Base-by-base conservation (phyloP, 2,888 invertebrate species). In the Dinocampus coccinellae region DNA sequence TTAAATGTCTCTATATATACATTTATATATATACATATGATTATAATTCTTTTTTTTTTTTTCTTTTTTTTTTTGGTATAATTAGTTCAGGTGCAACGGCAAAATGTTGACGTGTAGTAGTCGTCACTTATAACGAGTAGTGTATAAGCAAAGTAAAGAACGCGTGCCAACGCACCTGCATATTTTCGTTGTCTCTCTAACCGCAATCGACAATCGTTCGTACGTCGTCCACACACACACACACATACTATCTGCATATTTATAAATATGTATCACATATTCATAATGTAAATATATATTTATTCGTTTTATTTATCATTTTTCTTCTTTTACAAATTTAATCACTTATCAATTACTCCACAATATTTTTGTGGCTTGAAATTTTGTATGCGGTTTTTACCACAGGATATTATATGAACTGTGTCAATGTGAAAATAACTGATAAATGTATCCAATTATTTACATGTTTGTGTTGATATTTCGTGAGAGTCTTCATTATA, bases 151-250 rank as follows among this genome's bases (percentile, higher is more conserved):
- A 20, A 47, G 47, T 16, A n/a, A 4, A 47, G 20, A 47, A 78
- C 80, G 81, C 81, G 81, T 81, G 81, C 81, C 77, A 71, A 55
- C 55, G 79, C 78, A 70, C 73, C 73, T 80, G 82, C 82, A 81
- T 81, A 80, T 81, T 26, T 55, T 3, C 20, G 57, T 33, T 2
- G 81, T 81, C 81, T 66, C 70, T 47, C 47, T 47, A 47, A 47
- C 47, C 47, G 47, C 47, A 47, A 47, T 75, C 70, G 74, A 77
- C 60, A 62, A 77, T 73, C 75, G 78, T 77, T 42, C 62, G 39
- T 36, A 16, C 62, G 62, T 24, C n/a, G 39, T 22, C 39, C 24
- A n/a, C n/a, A 22, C 36, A 55, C 11, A 24, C 39, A 62, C 36
- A n/a, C n/a, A n/a, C n/a, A n/a, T n/a, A n/a, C n/a, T n/a, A n/a